Evolutionary conservation across 2,113 vertebrate species (phyloP), one percentile per base, ranked within the genome.

Genomic region (Lagopus muta): DNA sequence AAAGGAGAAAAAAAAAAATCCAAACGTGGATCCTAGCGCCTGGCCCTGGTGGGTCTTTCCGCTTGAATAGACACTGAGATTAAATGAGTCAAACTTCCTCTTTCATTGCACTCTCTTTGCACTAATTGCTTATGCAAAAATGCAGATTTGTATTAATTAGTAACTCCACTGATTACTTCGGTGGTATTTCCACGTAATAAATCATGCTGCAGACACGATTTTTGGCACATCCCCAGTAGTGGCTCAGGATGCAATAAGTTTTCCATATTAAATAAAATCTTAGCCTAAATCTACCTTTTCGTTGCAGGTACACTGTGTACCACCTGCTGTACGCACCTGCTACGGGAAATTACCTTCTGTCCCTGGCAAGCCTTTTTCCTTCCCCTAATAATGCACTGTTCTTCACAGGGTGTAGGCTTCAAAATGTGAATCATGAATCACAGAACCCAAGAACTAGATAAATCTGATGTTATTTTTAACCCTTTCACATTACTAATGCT

Each of bases 111-210:
- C 95, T 97, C 97, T 98, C 97, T 96, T 98, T 97, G 97, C 97
- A 97, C 97, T 99, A 98, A 99, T 99, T 99, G 98, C 98, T 98
- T 98, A 98, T 98, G 98, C 98, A 99, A 98, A 98, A 98, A 99
- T 99, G 98, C 98, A 98, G 98, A 99, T 99, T 98, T 98, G 97
- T 98, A 99, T 98, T 98, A 99, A 99, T 99, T 99, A 98, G 98
- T 98, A 98, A 98, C 98, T 98, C 98, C 96, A 94, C 98, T 98
- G 98, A 98, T 99, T 98, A 98, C 98, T 98, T 98, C 89, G 82
- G 98, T 98, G 98, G 98, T 98, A 98, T 98, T 98, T 98, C 98
- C 97, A 97, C 94, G 97, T 98, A 98, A 98, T 98, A 98, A 98
- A 98, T 98, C 98, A 98, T 97, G 97, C 98, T 97, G 96, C 98